Evolutionary conservation across 2,113 vertebrate species (phyloP).

Genomic region (Otolemur garnettii): DNA sequence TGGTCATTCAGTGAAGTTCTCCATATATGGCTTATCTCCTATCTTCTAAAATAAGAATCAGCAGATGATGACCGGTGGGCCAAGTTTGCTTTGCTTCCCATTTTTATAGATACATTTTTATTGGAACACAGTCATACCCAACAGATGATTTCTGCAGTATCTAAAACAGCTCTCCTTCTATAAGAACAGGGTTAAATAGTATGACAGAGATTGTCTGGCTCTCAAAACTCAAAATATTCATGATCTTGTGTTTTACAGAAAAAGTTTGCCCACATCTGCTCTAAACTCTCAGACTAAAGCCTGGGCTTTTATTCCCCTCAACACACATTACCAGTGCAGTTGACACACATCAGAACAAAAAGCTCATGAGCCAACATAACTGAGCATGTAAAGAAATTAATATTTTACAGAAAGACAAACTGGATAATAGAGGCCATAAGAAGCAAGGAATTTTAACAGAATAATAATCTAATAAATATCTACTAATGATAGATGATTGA

Average conservation of each 20-base stretch:
- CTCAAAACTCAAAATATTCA: background rate
- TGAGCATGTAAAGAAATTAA: background rate
- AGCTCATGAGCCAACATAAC: background rate
- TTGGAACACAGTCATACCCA: background rate
- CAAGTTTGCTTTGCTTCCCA: background rate
- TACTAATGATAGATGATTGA: background rate
- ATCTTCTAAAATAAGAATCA: background rate
- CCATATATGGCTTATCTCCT: background rate
- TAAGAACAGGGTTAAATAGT: background rate
- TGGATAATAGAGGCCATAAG: background rate
- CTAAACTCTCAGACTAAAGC: background rate
- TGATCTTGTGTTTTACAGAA: background rate
- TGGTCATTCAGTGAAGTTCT: background rate
- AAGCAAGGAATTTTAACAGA: background rate
- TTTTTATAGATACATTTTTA: constrained; percentile 51
- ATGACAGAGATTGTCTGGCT: background rate
- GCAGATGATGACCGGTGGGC: background rate
- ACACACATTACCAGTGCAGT: too few species aligned
- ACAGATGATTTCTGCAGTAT: background rate
- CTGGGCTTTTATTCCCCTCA: background rate
- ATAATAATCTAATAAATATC: background rate
- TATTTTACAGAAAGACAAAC: background rate
- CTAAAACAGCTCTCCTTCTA: background rate
- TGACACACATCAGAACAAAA: background rate
- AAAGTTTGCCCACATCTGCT: background rate